Evolutionary conservation across 2,888 invertebrate species (phyloP), one percentile per base, ranked within the genome.

Genomic region (Thereva unica): DNA sequence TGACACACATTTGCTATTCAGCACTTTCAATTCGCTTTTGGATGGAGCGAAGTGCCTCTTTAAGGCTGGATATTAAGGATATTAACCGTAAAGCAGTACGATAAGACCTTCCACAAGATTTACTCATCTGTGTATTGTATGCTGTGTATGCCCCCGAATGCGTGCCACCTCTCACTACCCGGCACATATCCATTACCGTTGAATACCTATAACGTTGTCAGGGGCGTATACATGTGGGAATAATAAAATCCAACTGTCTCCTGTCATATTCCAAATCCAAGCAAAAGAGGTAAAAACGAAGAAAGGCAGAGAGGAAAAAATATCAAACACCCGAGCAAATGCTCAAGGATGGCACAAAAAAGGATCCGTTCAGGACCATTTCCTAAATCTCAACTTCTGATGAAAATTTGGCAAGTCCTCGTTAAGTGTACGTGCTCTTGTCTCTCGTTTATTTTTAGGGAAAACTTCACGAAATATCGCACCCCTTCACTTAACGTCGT

Each of bases 201-300:
- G 34, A 23, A 9, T 6, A 23, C 23, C 50, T 23, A 9, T 10
- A 23, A 50, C n/a, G 6, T 7, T 35, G 23, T 23, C 34, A 23
- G 23, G 23, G 50, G 23, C 23, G 8, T 34, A 5, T 35, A 40
- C 40, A 40, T 53, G 53, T 10, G 12, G 53, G 38, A 53, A 53
- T 38, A 53, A 53, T 53, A 53, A 53, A 53, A 38, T 38, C 53
- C 37, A 53, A 53, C 53, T 53, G 53, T 53, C 37, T 53, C 53
- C 38, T 6, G 53, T 38, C 53, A 38, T 53, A n/a, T 53, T 53
- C n/a, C 9, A 38, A 53, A 37, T n/a, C 23, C 6, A 23, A 10
- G 23, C 23, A 37, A n/a, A n/a, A 38, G 8, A n/a, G 35, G 35
- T 7, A 34, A 7, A 40, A 38, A n/a, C 23, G 40, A 23, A 49